phyloP scores from a whole-genome alignment of 2,888 invertebrate species.

The Catotricha subobsoleta region DNA sequence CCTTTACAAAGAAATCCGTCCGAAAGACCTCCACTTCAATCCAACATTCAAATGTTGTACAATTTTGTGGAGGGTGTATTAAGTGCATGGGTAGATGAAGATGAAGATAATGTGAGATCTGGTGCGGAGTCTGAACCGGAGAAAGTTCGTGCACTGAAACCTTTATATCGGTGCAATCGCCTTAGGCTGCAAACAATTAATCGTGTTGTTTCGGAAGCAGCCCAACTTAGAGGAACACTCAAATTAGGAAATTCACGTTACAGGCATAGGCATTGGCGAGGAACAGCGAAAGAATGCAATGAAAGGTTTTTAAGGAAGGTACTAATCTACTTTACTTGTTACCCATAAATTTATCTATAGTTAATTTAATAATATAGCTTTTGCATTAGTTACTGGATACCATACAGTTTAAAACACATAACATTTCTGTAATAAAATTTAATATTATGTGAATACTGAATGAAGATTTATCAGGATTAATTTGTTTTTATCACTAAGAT shows the following conservation, averaged over 20 bases:
- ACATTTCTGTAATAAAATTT: no score
- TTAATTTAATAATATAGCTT: no score
- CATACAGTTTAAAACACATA: no score
- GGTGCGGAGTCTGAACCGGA: conserved; percentile 58
- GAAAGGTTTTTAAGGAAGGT: conserved; percentile 79
- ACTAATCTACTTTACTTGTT: no score
- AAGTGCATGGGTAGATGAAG: conserved; percentile 60
- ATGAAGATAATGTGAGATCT: conserved; percentile 51
- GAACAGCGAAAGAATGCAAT: conserved; percentile 73
- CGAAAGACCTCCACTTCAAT: conserved; percentile 39
- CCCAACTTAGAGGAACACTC: conserved; percentile 46
- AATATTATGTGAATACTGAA: no score
- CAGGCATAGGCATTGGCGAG: conserved; percentile 69
- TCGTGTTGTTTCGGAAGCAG: conserved; percentile 49
- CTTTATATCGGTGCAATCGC: conserved; percentile 34
- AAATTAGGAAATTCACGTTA: conserved; percentile 50
- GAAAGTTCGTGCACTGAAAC: conserved; percentile 38
- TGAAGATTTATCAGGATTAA: no score
- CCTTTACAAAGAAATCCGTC: conserved; percentile 22
- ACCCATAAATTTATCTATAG: no score
- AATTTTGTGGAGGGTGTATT: conserved; percentile 64
- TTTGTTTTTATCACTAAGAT: no score
- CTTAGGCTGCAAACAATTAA: conserved; percentile 49
- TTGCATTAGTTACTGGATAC: no score
- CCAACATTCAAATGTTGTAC: conserved; percentile 63